Base-by-base conservation (phyloP, 2,888 invertebrate species). In the Agrochola circellaris region DNA sequence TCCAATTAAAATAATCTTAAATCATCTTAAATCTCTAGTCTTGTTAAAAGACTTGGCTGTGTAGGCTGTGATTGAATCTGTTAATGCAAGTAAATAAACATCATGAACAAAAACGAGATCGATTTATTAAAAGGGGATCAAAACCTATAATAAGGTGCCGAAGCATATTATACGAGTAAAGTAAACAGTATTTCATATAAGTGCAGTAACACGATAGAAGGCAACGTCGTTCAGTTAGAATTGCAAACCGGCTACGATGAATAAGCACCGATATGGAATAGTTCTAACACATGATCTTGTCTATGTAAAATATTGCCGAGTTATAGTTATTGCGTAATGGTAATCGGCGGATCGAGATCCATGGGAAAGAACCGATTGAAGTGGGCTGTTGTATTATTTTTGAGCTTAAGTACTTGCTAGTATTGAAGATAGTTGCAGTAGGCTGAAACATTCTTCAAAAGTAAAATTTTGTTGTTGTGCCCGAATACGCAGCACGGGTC, bases 311-410 rank as follows among this genome's bases (percentile, higher is more conserved):
- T n/a, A n/a, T 61, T 48, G 76, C 42, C 69, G 84, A 70, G 84
- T 89, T 87, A 84, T 86, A 84, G 74, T 75, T 83, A 81, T 87
- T 87, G 87, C 81, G 84, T 82, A 86, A 88, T 82, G 78, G 78
- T 77, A 81, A 83, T 77, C 79, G 72, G 45, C 23, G 54, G 5
- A 80, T 80, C 68, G 73, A 79, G 73, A 74, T 76, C 73, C 79
- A 84, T 84, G 81, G 76, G 84, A 88, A 82, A 77, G 69, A 83
- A 74, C 74, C 76, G 68, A 83, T 71, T 69, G 67, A 73, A 84
- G 73, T 76, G 58, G 45, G 73, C 64, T 71, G 45, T 72, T 82
- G 70, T 75, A 78, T 80, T 83, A 73, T 81, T 75, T 66, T 65
- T 56, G 15, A 62, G 60, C 11, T 62, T 38, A 70, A 56, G 45